Conservation (phyloP, 2,797 vertebrate species). For the Picus viridis region DNA sequence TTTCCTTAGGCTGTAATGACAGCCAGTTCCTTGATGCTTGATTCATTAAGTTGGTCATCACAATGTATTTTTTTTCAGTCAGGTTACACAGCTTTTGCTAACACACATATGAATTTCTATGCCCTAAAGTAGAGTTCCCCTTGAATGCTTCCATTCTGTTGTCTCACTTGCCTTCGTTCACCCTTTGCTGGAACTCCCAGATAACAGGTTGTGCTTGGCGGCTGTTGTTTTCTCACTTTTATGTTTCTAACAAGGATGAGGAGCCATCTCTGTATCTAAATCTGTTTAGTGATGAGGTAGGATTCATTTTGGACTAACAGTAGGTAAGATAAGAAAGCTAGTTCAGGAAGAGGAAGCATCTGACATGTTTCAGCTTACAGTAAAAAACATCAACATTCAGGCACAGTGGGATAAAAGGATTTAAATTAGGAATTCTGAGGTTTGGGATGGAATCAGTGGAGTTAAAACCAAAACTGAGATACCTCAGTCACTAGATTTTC, state of each 20-base stretch:
- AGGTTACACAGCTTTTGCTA: neutral
- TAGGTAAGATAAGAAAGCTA: neutral
- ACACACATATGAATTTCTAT: neutral
- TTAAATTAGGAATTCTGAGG: neutral
- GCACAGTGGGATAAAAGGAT: neutral
- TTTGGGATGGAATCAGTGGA: neutral
- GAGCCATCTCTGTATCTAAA: neutral
- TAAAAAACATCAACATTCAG: neutral
- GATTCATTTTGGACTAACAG: neutral
- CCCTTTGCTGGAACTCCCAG: neutral
- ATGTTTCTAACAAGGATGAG: neutral
- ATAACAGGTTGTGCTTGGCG: neutral
- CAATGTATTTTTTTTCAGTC: neutral
- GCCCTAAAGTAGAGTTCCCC: neutral
- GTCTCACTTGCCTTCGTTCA: neutral
- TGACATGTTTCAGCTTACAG: neutral
- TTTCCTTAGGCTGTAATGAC: neutral
- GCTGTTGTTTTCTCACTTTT: neutral
- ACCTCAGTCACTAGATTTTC: slow-evolving; percentile 50
- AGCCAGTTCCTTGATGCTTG: neutral
- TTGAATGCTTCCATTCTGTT: neutral
- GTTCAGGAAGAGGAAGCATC: neutral
- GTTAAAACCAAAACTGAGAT: slow-evolving; percentile 53
- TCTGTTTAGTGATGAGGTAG: neutral
- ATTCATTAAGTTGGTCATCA: neutral